Evolutionary conservation across 2,888 invertebrate genomes (phyloP), one percentile per base, ranked within the genome.

Genomic region (Lordiphosa andalusiaca): DNA sequence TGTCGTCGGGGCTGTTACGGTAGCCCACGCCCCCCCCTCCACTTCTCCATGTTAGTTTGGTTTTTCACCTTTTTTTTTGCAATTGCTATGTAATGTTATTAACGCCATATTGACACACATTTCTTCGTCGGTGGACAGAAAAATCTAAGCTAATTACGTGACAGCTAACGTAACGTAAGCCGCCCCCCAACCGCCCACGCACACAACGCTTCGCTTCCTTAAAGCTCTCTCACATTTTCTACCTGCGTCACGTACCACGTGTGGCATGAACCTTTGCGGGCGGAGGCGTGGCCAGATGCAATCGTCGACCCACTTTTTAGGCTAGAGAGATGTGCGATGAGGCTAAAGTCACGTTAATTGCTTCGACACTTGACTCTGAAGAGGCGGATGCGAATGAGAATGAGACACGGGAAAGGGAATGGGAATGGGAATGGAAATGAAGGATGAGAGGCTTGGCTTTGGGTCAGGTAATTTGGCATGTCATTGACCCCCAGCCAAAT

Each of bases 101-200:
- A 82, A 78, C 72, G 82, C 66, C 67, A 82, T 82, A 73, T 77
- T 77, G 77, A 77, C 76, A 81, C 56, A 78, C 73, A 71, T 76
- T 78, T 65, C 47, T 44, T 39, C 38, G 9, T 55, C 16, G 36
- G 23, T 39, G 37, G 57, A 61, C 60, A 62, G 50, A 57, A 66
- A 82, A 82, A 78, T 73, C 73, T 77, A 82, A 77, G 83, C 83
- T 77, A 82, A 77, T 77, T 82, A 82, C 82, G 78, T 78, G 78
- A 81, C 77, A 58, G 40, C 53, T 33, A 54, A 53, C 65, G 59
- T 57, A 57, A 59, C 50, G 42, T 25, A 41, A 36, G 21, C 16
- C 33, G 25, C 33, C 48, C 33, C 36, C 55, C 42, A 70, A 56
- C 67, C 58, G 53, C 23, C 19, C 49, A 49, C 13, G 33, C 16